These are phyloP conservation scores for Schizotus pectinicornis DNA, from an alignment of 2,888 invertebrate genomes.

Conservation along the genomic window DNA sequence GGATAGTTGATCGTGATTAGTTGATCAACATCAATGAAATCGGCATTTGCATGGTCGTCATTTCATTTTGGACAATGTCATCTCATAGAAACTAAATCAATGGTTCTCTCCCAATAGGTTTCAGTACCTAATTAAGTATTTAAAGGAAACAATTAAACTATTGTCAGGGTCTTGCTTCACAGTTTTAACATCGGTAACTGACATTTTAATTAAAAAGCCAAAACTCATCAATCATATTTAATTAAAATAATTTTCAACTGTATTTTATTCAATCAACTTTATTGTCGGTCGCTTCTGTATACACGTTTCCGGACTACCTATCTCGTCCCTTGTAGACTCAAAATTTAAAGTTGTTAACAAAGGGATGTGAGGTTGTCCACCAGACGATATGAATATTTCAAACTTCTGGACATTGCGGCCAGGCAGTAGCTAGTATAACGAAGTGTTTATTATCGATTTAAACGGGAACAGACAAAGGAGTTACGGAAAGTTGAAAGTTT, in stretches of 20 bases:
- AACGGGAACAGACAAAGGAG: too few relatives aligned
- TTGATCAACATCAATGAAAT: constrained; percentile 1
- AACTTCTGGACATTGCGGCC: too few relatives aligned
- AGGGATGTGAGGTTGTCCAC: background rate
- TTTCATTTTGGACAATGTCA: background rate
- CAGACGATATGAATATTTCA: too few relatives aligned
- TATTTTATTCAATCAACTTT: constrained; percentile 27
- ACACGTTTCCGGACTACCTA: background rate
- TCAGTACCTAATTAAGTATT: constrained; percentile 1
- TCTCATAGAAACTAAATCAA: background rate
- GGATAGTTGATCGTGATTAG: constrained; percentile 4
- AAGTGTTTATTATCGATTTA: too few relatives aligned
- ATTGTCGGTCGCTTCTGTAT: constrained; percentile 17
- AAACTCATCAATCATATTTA: constrained; percentile 28
- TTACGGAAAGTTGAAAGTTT: constrained; percentile 2
- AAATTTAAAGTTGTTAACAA: constrained; percentile 1
- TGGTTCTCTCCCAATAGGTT: background rate
- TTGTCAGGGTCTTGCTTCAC: constrained; percentile 18
- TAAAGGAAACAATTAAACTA: constrained; percentile 22
- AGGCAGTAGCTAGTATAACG: too few relatives aligned
- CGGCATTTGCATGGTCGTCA: background rate
- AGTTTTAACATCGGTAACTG: constrained; percentile 23
- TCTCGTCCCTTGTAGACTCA: constrained; percentile 1
- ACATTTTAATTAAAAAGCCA: constrained; percentile 27
- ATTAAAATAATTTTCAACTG: constrained; percentile 23